Evolutionary conservation across 2,888 invertebrate genomes (phyloP), one percentile per base, ranked within the genome.

Genomic region (Plemyria rubiginata): DNA sequence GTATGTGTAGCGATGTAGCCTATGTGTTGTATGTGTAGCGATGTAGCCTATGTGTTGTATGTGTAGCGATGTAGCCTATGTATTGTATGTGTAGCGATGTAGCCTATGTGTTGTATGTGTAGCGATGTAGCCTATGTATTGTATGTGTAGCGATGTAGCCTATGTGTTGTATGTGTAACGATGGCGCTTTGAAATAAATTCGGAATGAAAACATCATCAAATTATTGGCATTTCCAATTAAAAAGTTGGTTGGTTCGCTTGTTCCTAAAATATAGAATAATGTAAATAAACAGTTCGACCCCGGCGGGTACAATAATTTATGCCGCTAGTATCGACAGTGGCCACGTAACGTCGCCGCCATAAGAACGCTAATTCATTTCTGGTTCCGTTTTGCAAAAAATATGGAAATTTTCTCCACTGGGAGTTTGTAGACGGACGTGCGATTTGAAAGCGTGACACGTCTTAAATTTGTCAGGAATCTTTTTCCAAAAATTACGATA

Each of bases 301-400:
- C 29, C 48, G 49, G 11, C 49, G 11, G 41, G 16, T 1, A 5
- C 43, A 11, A 58, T 58, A 58, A 54, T 51, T 58, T 46, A 59
- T 41, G 43, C 28, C 32, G 41, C 46, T 54, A 62, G 62, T 63
- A 63, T 60, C 59, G 60, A 36, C 55, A 22, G 57, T 16, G 64
- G 63, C 61, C 66, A 58, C 62, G 36, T 62, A 56, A 53, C 49
- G 58, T 62, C 79, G 74, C 70, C 75, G 68, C 67, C 75, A 74
- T 82, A 81, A 82, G 84, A 82, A 81, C 81, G 70, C 78, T 82
- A 78, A 84, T 84, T 83, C 80, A 82, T 82, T 77, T 72, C 77
- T 60, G 75, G 71, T 73, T 69, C 70, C 72, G 66, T 68, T 70
- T 72, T 65, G 65, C 58, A 70, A 75, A 45, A 76, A 72, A 76